These are phyloP conservation scores for Galerucella pusilla DNA, from an alignment of 2,888 invertebrate species.

Conservation along the genomic window DNA sequence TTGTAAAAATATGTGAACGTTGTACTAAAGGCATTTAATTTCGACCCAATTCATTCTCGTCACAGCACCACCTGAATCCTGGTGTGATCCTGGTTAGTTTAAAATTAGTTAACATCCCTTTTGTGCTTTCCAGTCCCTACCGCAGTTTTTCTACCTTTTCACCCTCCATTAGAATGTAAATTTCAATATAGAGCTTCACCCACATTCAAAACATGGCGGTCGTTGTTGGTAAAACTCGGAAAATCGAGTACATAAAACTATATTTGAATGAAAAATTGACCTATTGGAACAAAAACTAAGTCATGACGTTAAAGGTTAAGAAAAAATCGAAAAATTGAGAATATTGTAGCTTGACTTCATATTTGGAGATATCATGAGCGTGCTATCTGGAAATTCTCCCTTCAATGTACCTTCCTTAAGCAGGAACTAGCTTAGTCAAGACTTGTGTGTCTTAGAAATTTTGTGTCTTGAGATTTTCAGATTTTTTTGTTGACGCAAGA, in stretches of 20 bases:
- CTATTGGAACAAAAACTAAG: too few species aligned
- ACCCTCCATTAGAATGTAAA: conserved; percentile 7
- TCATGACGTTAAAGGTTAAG: too few species aligned
- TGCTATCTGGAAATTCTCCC: too few species aligned
- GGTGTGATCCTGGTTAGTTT: neutral
- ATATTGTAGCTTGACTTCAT: too few species aligned
- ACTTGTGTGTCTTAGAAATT: too few species aligned
- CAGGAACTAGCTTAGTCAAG: too few species aligned
- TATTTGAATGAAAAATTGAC: neutral
- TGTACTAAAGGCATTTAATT: neutral
- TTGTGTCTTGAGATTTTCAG: too few species aligned
- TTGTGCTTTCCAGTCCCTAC: neutral
- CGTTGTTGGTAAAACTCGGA: neutral
- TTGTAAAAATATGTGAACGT: neutral
- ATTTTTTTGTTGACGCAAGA: too few species aligned
- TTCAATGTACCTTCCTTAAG: too few species aligned
- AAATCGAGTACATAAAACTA: neutral
- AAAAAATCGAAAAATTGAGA: too few species aligned
- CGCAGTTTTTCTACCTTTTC: neutral
- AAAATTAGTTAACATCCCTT: conserved; percentile 3
- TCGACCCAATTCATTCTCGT: neutral
- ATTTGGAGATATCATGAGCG: too few species aligned
- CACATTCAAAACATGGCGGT: neutral
- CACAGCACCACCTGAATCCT: neutral
- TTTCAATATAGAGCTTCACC: conserved; percentile 4